Conservation (phyloP, 2,797 vertebrate species). For the Xyrichtys novacula region DNA sequence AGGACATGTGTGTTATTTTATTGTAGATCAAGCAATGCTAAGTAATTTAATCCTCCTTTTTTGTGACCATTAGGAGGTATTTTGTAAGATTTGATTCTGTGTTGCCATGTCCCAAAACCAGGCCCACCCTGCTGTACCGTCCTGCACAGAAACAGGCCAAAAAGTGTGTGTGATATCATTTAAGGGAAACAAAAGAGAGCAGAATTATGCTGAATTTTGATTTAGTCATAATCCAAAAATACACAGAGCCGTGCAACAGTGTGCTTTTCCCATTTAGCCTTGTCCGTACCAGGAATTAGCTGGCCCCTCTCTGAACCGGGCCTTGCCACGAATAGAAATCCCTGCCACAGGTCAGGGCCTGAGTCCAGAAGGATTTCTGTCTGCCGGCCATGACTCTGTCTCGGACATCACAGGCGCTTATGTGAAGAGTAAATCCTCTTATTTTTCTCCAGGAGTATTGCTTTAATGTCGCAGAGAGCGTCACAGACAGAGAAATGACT, state of each 20-base stretch:
- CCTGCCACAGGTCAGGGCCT: conserved; percentile 61
- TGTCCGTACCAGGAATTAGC: conserved; percentile 78
- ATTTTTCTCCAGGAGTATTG: conserved; percentile 33
- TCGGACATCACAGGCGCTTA: conserved; percentile 65
- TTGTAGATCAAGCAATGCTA: neutral
- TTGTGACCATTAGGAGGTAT: neutral
- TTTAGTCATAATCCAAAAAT: conserved; percentile 48
- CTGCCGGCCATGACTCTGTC: conserved; percentile 44
- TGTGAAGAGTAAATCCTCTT: conserved; percentile 75
- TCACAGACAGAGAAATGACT: neutral
- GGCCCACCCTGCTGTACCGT: conserved; percentile 2
- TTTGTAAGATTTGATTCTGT: neutral
- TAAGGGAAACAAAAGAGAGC: conserved; percentile 16
- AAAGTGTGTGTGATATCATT: conserved; percentile 13
- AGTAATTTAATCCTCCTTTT: neutral
- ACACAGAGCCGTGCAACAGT: conserved; percentile 42
- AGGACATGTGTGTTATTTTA: neutral
- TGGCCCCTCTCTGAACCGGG: conserved; percentile 74
- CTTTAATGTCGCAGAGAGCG: conserved; percentile 40
- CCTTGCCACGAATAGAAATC: conserved; percentile 75
- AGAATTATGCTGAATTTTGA: conserved; percentile 27
- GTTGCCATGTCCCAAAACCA: neutral
- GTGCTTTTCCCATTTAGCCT: conserved; percentile 59
- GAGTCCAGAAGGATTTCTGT: conserved; percentile 59
- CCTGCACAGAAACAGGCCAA: neutral